Percentiles rank a stretch among this genome's conserved stretches.
phyloP scores from a whole-genome alignment of 2,797 vertebrate species.

The Benthosema pterotum region DNA sequence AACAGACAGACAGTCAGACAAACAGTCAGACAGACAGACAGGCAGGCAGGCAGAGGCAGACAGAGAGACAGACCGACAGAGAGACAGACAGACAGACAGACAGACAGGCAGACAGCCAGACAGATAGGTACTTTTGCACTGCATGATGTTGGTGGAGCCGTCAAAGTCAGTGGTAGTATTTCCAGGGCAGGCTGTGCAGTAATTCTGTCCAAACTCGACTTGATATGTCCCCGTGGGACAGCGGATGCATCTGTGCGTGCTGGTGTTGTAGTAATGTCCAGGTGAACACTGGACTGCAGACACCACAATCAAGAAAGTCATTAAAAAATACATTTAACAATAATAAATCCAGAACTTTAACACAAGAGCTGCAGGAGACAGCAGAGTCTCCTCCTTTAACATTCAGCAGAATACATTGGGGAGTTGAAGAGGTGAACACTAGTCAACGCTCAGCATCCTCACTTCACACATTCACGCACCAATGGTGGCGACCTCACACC shows the following conservation, averaged over 20 bases:
- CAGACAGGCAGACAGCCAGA: no score
- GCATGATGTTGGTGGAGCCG: constrained; percentile 94
- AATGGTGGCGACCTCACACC: no score
- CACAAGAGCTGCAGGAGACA: constrained; percentile 57
- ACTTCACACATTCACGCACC: no score
- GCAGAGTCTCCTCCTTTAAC: constrained; percentile 48
- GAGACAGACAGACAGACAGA: no score
- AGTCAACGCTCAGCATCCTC: no score
- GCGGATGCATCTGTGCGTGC: constrained; percentile 94
- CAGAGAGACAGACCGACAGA: no score
- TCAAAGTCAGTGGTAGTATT: constrained; percentile 98
- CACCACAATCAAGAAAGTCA: constrained; percentile 3
- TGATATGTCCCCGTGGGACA: constrained; percentile 89
- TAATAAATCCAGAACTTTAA: background rate
- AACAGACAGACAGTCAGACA: no score
- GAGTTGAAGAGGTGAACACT: no score
- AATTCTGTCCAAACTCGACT: constrained; percentile 94
- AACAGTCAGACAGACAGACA: no score
- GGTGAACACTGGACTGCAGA: constrained; percentile 95
- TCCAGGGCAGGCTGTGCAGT: constrained; percentile 91
- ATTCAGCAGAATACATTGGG: background rate
- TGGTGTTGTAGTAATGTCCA: constrained; percentile 96
- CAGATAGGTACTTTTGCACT: constrained; percentile 92
- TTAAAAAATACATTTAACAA: constrained; percentile 6
- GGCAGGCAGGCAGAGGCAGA: no score